A percentile compares a stretch with the other conserved stretches of the same genome.
phyloP scores from a whole-genome alignment of 2,797 vertebrate species.

The Odontamblyopus lacepedii region DNA sequence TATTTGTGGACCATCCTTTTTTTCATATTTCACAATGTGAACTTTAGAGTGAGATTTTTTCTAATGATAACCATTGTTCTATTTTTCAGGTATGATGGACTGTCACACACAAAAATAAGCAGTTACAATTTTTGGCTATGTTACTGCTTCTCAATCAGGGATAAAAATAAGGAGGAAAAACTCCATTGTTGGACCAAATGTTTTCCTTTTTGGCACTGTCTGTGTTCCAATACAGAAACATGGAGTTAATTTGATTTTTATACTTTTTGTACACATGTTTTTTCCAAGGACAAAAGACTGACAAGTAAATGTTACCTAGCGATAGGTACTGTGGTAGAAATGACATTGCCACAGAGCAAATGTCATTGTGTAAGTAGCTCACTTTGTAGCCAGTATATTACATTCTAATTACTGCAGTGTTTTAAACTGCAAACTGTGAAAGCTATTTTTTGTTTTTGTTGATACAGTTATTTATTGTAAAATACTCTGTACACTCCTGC shows the following conservation, averaged over 20 bases:
- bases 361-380: conserved; percentile 52
- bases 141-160: conserved; percentile 19
- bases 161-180: conserved; percentile 39
- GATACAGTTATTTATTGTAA: background rate
- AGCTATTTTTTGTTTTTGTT: conserved; percentile 29
- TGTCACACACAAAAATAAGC: conserved; percentile 33
- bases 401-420: conserved; percentile 41
- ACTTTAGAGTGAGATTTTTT: background rate
- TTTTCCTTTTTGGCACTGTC: background rate
- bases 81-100: conserved; percentile 64
- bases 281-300: conserved; percentile 33
- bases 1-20: no score
- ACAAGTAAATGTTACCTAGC: background rate
- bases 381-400: conserved; percentile 46
- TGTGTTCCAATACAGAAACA: conserved; percentile 5
- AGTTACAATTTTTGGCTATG: conserved; percentile 2
- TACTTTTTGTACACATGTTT: conserved; percentile 8
- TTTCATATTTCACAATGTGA: no score
- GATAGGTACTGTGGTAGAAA: conserved; percentile 16
- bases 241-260: background rate
- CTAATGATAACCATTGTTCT: background rate
- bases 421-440: conserved; percentile 45
- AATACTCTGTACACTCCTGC: conserved; percentile 13
- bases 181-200: conserved; percentile 25
- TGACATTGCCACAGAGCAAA: conserved; percentile 9